Base-by-base conservation (phyloP, 2,113 vertebrate species). In the Tragelaphus scriptus region DNA sequence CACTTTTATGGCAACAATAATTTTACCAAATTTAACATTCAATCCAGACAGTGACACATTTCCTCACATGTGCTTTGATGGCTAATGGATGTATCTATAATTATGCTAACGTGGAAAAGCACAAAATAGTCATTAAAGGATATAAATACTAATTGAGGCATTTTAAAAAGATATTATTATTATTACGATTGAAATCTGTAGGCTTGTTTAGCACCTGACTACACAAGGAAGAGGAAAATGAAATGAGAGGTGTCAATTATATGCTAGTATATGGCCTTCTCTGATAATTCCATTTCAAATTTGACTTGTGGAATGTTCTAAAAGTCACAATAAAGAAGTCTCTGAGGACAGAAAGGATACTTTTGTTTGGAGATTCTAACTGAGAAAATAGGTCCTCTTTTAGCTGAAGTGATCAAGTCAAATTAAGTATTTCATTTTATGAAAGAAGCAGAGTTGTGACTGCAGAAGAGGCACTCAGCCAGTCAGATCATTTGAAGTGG, bases 341-440 rank as follows among this genome's bases (percentile, higher is more conserved):
- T 92, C 19, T 85, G 30, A 88, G 21, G 13, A 61, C 55, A 90
- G 32, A 36, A 71, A 82, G 21, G 17, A 63, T 88, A 44, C 19
- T 81, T 77, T 63, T 19, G 1, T 53, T 91, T 93, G n/a, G 14
- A 88, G 16, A 96, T 32, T 92, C n/a, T 93, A 84, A 59, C 17
- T 51, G 58, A 47, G 14, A 9, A 97, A 59, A 88, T 17, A 79
- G 32, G 36, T 47, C 15, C 11, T 97, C 55, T 82, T 96, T 13
- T 47, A 71, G 19, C 56, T 49, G 25, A 90, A 44, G 36, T 81
- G 58, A 96, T 92, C 32, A 17, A 85, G 47, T 92, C 85, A 94
- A 96, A 94, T 87, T 90, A 95, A 95, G 32, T 51, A 28, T 47
- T 97, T 96, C 28, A 85, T 53, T 97, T 95, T 81, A 82, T n/a